Evolutionary conservation across 2,888 invertebrate genomes (phyloP), one percentile per base, ranked within the genome.

Genomic region (Drosophila histrio): DNA sequence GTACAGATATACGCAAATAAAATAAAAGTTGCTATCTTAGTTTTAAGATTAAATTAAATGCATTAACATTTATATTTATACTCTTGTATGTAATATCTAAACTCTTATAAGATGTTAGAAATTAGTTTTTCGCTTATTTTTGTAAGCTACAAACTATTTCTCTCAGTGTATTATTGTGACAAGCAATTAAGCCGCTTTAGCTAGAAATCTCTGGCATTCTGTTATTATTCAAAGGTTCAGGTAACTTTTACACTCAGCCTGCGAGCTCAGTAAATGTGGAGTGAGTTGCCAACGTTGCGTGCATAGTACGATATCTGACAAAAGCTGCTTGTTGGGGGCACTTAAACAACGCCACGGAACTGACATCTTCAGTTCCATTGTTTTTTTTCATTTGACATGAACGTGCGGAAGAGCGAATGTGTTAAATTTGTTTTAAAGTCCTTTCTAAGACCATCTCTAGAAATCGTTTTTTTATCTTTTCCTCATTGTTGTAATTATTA

Each of bases 351-450:
- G 65, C 69, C 72, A 75, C 73, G 77, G 74, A 76, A 67, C 70
- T 69, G 72, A 84, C 85, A 63, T 39, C 65, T 56, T 59, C 49
- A 62, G 61, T 44, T 60, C 72, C 72, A 83, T 84, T 84, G 84
- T 84, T 69, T 73, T 84, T 69, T 73, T 49, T 32, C 58, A 39
- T 38, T 74, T 83, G 86, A 89, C 82, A 73, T 76, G 81, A 89
- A 90, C 90, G 90, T 89, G 89, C 88, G 79, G 79, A 90, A 89
- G 88, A 83, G 81, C 78, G 75, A 50, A 65, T 74, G 65, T 64
- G 67, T 71, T 62, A 84, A 84, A 77, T 65, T 50, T 69, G 73
- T 60, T 56, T 22, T 57, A 76, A 69, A 57, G 43, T 34, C 60
- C 49, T 43, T 54, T 38, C 24, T 41, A 30, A 46, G 30, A 36